phyloP scores from a whole-genome alignment of 2,797 vertebrate species.

The Iguana delicatissima region DNA sequence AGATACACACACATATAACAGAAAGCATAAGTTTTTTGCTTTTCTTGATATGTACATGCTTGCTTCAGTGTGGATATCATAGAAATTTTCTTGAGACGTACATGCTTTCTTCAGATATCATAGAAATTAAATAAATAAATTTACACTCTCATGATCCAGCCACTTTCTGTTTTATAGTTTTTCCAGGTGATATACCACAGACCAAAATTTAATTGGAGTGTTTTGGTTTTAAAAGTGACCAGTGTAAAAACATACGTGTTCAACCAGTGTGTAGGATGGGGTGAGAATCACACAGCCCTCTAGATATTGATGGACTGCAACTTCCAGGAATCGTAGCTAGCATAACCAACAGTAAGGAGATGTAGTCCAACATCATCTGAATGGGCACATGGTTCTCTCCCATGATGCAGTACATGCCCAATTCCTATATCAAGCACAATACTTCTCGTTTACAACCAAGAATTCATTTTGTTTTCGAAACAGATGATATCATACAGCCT shows the following conservation, averaged over 20 bases:
- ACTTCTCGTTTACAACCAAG: constrained; percentile 1
- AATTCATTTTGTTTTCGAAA: neutral
- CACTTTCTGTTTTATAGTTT: neutral
- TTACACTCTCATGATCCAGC: constrained; percentile 15
- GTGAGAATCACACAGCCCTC: no score
- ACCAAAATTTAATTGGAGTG: neutral
- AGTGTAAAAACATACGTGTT: constrained; percentile 7
- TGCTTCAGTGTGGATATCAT: neutral
- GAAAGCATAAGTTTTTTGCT: no score
- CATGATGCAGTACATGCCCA: constrained; percentile 3
- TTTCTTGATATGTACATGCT: no score
- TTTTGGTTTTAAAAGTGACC: constrained; percentile 27
- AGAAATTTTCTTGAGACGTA: neutral
- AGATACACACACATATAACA: no score
- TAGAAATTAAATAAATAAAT: constrained; percentile 10
- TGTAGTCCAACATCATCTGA: no score
- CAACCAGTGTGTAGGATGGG: neutral
- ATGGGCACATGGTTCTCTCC: no score
- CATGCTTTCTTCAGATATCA: neutral
- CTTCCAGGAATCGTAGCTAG: no score
- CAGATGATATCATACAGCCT: neutral
- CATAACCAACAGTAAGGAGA: no score
- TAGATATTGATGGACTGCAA: no score
- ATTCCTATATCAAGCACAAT: constrained; percentile 33
- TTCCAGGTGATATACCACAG: constrained; percentile 6